Evolutionary conservation across 2,113 vertebrate species (phyloP).

Genomic region (Ia io): DNA sequence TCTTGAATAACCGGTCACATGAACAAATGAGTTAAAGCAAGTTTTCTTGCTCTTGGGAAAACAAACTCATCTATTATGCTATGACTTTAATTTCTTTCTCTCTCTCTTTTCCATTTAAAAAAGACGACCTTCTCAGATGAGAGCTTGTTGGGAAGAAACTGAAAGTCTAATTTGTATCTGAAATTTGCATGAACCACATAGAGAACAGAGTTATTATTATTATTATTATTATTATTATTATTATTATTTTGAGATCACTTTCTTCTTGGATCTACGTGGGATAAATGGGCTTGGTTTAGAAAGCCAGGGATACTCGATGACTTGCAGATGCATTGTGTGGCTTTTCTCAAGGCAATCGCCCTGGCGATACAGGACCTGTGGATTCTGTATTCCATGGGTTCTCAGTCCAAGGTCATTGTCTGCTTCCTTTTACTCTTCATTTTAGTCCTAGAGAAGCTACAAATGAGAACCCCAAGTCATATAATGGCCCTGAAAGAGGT

Average conservation of each 20-base stretch:
- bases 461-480: background rate
- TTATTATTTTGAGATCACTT: background rate
- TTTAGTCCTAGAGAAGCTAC: background rate
- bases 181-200: background rate
- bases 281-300: background rate
- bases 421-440: conserved; percentile 8
- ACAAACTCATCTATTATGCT: background rate
- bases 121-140: background rate
- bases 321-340: background rate
- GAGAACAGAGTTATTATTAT: background rate
- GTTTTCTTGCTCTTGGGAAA: conserved; percentile 39
- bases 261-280: background rate
- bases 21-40: conserved; percentile 16
- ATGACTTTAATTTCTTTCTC: background rate
- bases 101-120: background rate
- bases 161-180: background rate
- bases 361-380: background rate
- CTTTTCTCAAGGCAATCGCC: background rate
- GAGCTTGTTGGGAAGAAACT: background rate
- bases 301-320: background rate
- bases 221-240: background rate
- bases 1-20: background rate
- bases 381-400: background rate
- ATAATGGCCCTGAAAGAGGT: background rate
- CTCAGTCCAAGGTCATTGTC: background rate